Conservation (phyloP, 1,140 invertebrate genomes). For the Drosophila mojavensis region DNA sequence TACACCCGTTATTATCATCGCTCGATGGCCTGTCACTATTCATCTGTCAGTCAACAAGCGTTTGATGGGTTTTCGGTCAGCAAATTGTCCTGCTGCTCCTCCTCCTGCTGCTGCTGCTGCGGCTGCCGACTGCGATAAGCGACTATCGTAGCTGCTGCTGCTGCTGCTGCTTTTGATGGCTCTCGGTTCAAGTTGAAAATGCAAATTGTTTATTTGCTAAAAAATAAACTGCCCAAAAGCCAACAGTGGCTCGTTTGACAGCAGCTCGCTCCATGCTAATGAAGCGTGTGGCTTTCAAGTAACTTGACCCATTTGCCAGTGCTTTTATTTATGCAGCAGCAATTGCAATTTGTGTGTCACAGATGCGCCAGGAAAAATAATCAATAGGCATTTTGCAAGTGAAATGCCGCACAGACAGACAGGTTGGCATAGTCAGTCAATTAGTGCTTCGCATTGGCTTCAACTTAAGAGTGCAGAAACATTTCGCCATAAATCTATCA, state of each 20-base stretch:
- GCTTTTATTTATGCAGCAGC: not conserved
- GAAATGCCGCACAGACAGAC: not conserved
- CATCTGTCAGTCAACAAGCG: constrained; percentile 39
- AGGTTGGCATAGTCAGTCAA: not conserved
- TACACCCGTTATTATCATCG: constrained; percentile 55
- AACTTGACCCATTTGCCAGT: constrained; percentile 57
- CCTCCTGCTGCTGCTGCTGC: constrained; percentile 51
- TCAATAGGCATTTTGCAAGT: not conserved
- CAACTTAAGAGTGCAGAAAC: not conserved
- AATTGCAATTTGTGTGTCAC: not conserved
- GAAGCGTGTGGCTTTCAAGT: constrained; percentile 21
- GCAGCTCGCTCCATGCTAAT: constrained; percentile 52
- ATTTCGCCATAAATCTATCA: constrained; percentile 29
- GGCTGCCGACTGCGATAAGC: constrained; percentile 26
- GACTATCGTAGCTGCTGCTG: constrained; percentile 27
- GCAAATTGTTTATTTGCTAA: constrained; percentile 78
- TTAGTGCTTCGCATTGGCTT: not conserved
- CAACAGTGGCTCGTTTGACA: constrained; percentile 50
- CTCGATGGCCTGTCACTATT: constrained; percentile 47
- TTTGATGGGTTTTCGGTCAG: constrained; percentile 61
- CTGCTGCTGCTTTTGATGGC: constrained; percentile 46
- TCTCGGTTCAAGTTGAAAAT: constrained; percentile 64
- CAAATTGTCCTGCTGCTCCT: constrained; percentile 65
- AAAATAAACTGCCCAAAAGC: constrained; percentile 31
- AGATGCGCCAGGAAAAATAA: not conserved